These are phyloP conservation scores for Elaeidobius kamerunicus DNA, from an alignment of 2,888 invertebrate genomes.

Conservation along the genomic window DNA sequence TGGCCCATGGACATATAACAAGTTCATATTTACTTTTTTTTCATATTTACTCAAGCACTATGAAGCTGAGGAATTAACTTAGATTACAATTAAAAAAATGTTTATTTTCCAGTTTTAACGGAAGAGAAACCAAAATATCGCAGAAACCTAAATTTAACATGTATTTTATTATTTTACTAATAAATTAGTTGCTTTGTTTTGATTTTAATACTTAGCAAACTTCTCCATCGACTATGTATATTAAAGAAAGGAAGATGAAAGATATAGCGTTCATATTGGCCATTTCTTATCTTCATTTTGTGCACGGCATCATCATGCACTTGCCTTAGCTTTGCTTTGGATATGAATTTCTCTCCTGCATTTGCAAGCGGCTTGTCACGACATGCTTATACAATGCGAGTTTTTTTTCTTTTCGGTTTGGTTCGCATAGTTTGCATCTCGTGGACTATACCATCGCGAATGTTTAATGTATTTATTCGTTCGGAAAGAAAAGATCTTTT, in stretches of 20 bases:
- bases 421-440: slow-evolving; percentile 15
- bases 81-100: too few species aligned
- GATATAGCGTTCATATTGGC: slow-evolving; percentile 19
- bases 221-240: neutral
- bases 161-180: too few species aligned
- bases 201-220: too few species aligned
- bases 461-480: slow-evolving; percentile 29
- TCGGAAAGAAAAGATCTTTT: slow-evolving; percentile 4
- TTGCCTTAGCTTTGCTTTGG: slow-evolving; percentile 19
- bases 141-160: too few species aligned
- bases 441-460: slow-evolving; percentile 15
- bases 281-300: slow-evolving; percentile 26
- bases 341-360: slow-evolving; percentile 28
- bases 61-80: too few species aligned
- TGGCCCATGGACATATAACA: too few species aligned
- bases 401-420: slow-evolving; percentile 19
- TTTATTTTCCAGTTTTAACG: too few species aligned
- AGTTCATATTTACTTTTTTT: too few species aligned
- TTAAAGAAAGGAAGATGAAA: neutral
- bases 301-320: slow-evolving; percentile 23
- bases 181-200: too few species aligned
- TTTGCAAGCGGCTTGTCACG: slow-evolving; percentile 29
- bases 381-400: slow-evolving; percentile 27
- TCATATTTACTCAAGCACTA: too few species aligned
- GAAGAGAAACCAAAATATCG: too few species aligned